A percentile compares a stretch with the other conserved stretches of the same genome.
Evolutionary conservation across 2,888 invertebrate genomes (phyloP).

Genomic region (Herminia tarsipennalis): DNA sequence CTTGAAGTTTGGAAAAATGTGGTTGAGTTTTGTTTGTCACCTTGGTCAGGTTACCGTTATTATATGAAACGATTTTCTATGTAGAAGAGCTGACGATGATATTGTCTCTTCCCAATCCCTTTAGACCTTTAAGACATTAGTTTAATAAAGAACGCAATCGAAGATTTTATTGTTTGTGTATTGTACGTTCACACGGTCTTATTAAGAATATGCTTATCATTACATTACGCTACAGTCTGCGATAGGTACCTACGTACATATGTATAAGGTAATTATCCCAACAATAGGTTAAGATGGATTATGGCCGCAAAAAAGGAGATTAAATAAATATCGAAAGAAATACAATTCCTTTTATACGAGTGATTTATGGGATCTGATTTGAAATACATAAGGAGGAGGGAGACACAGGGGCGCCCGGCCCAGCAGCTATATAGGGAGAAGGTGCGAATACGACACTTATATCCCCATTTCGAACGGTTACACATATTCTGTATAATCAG

Average conservation of each 20-base stretch:
- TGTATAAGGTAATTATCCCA: slow-evolving; percentile 30
- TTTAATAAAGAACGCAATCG: no score
- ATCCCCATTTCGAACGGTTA: slow-evolving; percentile 39
- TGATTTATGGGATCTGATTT: slow-evolving; percentile 68
- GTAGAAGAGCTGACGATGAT: no score
- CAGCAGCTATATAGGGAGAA: slow-evolving; percentile 45
- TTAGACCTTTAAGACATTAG: no score
- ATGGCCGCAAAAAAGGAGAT: slow-evolving; percentile 31
- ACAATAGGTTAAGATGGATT: slow-evolving; percentile 31
- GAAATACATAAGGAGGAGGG: slow-evolving; percentile 59
- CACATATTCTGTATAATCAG: slow-evolving; percentile 54
- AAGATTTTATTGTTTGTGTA: no score
- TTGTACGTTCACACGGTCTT: no score
- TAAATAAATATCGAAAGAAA: slow-evolving; percentile 54
- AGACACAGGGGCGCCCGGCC: slow-evolving; percentile 65
- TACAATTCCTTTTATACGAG: slow-evolving; percentile 40
- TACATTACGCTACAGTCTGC: no score
- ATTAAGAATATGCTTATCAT: no score
- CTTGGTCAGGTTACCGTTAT: no score
- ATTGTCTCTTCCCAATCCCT: no score
- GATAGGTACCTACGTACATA: slow-evolving; percentile 1
- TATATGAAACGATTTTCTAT: no score
- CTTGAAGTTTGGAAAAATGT: no score
- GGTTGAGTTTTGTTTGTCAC: no score
- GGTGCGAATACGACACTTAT: slow-evolving; percentile 48